phyloP scores from a whole-genome alignment of 2,797 vertebrate genomes.

The Etheostoma nigrum region DNA sequence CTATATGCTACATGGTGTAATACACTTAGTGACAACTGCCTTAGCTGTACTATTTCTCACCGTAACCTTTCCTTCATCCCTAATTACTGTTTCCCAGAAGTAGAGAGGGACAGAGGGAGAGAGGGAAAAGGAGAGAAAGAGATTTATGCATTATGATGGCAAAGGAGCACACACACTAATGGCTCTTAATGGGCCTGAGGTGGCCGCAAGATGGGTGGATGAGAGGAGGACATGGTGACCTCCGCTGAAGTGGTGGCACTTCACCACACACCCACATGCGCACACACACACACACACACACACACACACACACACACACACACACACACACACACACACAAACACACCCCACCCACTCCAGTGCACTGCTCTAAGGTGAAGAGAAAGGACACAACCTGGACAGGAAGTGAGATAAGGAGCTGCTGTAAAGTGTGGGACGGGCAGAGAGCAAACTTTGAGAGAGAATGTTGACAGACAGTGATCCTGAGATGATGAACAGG shows the following conservation, averaged over 20 bases:
- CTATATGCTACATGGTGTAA: conserved; percentile 62
- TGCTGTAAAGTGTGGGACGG: conserved; percentile 17
- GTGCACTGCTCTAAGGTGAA: conserved; percentile 55
- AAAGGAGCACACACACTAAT: conserved; percentile 85
- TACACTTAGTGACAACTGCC: conserved; percentile 68
- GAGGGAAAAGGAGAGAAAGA: conserved; percentile 69
- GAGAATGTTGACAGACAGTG: conserved; percentile 41
- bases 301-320: conserved; percentile 71
- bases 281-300: conserved; percentile 87
- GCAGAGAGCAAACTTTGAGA: conserved; percentile 35
- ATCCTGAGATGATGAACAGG: conserved; percentile 36
- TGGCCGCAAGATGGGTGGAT: conserved; percentile 73
- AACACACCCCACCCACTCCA: conserved; percentile 88
- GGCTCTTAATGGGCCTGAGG: conserved; percentile 86
- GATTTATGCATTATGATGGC: conserved; percentile 88
- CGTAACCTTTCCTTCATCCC: conserved; percentile 81
- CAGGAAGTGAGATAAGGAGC: conserved; percentile 66
- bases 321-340: conserved; percentile 25
- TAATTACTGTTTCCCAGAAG: conserved; percentile 79
- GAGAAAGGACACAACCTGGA: conserved; percentile 52
- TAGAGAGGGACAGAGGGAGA: conserved; percentile 65
- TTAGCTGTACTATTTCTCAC: conserved; percentile 72
- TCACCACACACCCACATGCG: conserved; percentile 88
- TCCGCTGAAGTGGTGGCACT: conserved; percentile 93
- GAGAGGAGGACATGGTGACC: conserved; percentile 91